phyloP scores from a whole-genome alignment of 2,797 vertebrate species.

The Ibycter americanus region DNA sequence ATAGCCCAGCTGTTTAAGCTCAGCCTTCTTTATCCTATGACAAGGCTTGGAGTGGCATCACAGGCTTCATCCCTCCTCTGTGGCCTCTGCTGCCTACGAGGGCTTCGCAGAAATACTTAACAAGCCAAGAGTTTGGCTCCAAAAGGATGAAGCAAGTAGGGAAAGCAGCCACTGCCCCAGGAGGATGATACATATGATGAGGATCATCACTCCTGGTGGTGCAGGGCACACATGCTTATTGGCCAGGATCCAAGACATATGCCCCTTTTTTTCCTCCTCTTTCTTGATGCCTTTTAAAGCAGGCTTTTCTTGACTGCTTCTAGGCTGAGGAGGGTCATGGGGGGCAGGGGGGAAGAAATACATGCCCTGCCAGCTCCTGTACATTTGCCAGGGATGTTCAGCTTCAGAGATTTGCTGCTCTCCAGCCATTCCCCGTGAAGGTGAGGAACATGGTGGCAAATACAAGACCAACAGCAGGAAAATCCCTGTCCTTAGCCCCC shows the following conservation, averaged over 20 bases:
- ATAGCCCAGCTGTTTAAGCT: background rate
- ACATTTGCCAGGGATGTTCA: background rate
- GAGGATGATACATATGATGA: background rate
- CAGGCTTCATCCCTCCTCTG: background rate
- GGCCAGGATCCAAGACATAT: background rate
- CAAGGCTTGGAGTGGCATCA: background rate
- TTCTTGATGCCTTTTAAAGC: background rate
- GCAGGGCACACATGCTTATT: background rate
- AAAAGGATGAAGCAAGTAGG: background rate
- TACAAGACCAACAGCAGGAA: background rate
- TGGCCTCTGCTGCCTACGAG: background rate
- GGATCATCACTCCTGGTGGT: background rate
- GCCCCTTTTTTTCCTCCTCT: background rate
- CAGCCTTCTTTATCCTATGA: background rate
- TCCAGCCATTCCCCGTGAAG: background rate
- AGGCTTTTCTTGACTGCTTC: background rate
- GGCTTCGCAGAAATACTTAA: background rate
- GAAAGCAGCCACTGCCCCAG: background rate
- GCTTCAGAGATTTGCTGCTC: background rate
- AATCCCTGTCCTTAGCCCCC: background rate
- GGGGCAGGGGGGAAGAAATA: background rate
- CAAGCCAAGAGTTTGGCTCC: background rate
- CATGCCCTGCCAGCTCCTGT: background rate
- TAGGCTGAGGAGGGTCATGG: background rate
- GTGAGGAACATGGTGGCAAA: background rate